These are phyloP conservation scores for Papilio elwesi DNA, from an alignment of 2,888 invertebrate species.

Conservation along the genomic window DNA sequence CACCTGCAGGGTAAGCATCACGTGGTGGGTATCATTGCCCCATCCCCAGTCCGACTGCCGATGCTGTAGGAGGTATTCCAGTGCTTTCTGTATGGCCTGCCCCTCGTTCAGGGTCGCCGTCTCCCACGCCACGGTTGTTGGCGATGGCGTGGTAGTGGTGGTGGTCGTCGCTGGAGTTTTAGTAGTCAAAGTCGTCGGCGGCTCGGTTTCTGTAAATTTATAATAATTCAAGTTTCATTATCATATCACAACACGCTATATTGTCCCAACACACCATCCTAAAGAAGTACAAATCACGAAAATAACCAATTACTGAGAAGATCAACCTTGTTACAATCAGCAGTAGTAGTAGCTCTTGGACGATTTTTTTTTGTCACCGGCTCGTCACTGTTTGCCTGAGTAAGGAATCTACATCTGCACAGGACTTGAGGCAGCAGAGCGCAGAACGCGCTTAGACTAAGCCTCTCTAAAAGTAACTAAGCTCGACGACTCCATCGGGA, in stretches of 20 bases:
- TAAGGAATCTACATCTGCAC: no score
- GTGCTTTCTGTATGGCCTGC: conserved; percentile 86
- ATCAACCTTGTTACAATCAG: no score
- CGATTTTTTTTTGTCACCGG: no score
- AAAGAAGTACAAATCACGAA: no score
- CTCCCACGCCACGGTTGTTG: conserved; percentile 71
- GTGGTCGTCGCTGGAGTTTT: conserved; percentile 56
- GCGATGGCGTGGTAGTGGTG: conserved; percentile 56
- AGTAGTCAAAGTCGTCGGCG: conserved; percentile 62
- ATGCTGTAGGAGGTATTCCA: conserved; percentile 89
- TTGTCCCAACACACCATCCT: neutral
- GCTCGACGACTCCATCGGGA: no score
- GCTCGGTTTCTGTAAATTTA: conserved; percentile 69
- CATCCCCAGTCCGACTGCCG: conserved; percentile 91
- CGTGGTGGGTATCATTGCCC: conserved; percentile 93
- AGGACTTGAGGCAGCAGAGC: no score
- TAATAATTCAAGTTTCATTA: conserved; percentile 1
- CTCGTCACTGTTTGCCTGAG: no score
- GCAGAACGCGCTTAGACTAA: no score
- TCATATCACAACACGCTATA: neutral
- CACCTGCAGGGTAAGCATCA: conserved; percentile 90
- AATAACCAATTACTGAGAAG: no score
- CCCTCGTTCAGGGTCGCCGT: conserved; percentile 78
- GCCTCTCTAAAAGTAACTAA: no score
- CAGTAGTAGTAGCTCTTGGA: no score